phyloP scores from a whole-genome alignment of 23 tunicate genomes.

The Diplosoma virens region DNA sequence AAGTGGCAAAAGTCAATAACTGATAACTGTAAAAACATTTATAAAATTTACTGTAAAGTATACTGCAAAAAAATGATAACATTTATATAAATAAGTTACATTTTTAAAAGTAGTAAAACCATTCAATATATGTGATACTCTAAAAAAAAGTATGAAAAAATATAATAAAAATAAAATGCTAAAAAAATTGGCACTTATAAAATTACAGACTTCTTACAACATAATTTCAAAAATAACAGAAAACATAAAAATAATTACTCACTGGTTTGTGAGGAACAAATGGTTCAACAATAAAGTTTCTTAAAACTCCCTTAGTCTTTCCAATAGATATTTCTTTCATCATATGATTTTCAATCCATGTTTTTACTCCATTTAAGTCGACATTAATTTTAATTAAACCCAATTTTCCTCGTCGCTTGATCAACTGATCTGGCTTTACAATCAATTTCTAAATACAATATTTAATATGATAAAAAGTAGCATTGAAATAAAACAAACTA shows the following conservation, averaged over 20 bases:
- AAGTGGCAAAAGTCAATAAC: no score
- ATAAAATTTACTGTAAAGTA: no score
- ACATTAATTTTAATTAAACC: slow-evolving; percentile 83
- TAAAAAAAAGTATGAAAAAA: no score
- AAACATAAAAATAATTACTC: background rate
- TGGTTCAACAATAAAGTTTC: slow-evolving; percentile 89
- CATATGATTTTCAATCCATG: slow-evolving; percentile 67
- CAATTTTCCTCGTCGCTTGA: slow-evolving; percentile 95
- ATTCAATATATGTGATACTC: no score
- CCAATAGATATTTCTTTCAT: slow-evolving; percentile 60
- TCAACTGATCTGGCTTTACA: slow-evolving; percentile 96
- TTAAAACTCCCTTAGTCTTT: slow-evolving; percentile 73
- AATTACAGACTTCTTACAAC: background rate
- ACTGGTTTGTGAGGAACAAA: slow-evolving; percentile 92
- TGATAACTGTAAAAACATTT: no score
- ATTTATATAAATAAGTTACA: no score
- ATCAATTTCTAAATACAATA: slow-evolving; percentile 60
- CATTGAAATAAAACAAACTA: no score
- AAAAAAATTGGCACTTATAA: background rate
- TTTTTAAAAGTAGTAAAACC: no score
- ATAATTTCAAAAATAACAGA: background rate
- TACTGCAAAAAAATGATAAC: no score
- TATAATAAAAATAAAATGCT: no score
- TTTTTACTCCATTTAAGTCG: slow-evolving; percentile 55
- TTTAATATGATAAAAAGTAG: no score